These are phyloP conservation scores for Stegostoma tigrinum DNA, from an alignment of 2,113 vertebrate species.

Conservation along the genomic window DNA sequence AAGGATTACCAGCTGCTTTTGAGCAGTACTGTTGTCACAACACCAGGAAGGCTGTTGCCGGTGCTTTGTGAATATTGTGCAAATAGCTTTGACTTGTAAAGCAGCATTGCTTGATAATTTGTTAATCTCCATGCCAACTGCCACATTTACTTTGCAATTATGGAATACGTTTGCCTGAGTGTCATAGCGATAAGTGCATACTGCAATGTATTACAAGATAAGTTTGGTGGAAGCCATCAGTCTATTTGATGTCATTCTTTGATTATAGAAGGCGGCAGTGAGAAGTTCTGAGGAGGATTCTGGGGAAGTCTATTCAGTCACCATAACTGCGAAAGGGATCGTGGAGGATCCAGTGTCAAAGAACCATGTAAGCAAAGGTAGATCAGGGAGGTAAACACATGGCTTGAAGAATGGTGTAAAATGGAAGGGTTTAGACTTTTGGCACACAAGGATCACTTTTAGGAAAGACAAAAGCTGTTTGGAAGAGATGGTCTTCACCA, in stretches of 20 bases:
- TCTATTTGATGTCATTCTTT: background rate
- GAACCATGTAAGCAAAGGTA: too few relatives aligned
- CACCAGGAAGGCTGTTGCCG: background rate
- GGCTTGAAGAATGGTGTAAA: too few relatives aligned
- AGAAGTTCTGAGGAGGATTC: too few relatives aligned
- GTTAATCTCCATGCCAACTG: background rate
- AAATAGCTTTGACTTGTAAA: background rate
- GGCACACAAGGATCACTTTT: too few relatives aligned
- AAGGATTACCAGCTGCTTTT: background rate
- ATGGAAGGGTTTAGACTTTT: too few relatives aligned
- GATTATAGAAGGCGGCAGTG: background rate
- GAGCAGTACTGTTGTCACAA: background rate
- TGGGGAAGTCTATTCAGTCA: too few relatives aligned
- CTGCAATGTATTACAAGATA: background rate
- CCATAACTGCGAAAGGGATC: too few relatives aligned
- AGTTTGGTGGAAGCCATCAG: background rate
- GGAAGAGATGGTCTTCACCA: too few relatives aligned
- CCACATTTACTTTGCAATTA: background rate
- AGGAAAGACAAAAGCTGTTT: too few relatives aligned
- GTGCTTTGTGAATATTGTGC: background rate
- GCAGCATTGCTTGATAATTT: background rate
- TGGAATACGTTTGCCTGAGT: background rate
- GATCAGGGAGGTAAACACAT: too few relatives aligned
- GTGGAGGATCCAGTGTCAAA: too few relatives aligned
- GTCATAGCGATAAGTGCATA: background rate